Base-by-base conservation (phyloP, 2,113 vertebrate species). In the Sitta europaea region DNA sequence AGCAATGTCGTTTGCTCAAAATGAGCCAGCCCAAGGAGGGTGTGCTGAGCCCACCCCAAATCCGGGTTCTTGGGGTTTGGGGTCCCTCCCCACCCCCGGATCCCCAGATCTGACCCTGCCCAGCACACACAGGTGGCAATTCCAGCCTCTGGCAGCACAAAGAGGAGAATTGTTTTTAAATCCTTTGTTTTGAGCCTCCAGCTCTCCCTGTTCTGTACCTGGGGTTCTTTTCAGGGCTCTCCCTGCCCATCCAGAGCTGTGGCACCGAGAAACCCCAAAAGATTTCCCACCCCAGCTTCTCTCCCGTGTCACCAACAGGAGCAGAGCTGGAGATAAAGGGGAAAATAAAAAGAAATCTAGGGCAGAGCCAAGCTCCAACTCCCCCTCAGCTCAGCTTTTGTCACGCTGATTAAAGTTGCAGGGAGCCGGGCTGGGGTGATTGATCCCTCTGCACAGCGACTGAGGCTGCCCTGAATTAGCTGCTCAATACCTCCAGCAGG, bases 301-400 rank as follows among this genome's bases (percentile, higher is more conserved):
- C 27, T 45, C 38, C 47, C 7, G 12, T 63, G 81, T 21, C 75
- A 71, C 54, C 63, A 31, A 4, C 1, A 0, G 62, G 45, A 92
- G 67, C 72, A 62, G 63, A 86, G 63, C 22, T 54, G 81, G 57
- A 91, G 82, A 82, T 62, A 59, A 73, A 87, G 23, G 19, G 20
- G 28, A 59, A 62, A 29, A 66, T 43, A 65, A 51, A 55, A 55
- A 82, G 16, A 36, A 13, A 92, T 76, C 66, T 66, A 92, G 92
- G 91, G 86, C 90, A 92, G 47, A 95, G 33, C 66, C 63, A 35
- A 40, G 50, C 88, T 92, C 74, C 48, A 11, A 24, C 78, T 87
- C 92, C 92, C 92, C 85, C 94, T 89, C 72, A 76, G 63, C 82
- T 73, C 72, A 11, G 79, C n/a, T 92, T 88, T 66, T 96, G 95